These are phyloP conservation scores for Lonchura striata DNA, from an alignment of 2,113 vertebrate genomes.

Conservation along the genomic window DNA sequence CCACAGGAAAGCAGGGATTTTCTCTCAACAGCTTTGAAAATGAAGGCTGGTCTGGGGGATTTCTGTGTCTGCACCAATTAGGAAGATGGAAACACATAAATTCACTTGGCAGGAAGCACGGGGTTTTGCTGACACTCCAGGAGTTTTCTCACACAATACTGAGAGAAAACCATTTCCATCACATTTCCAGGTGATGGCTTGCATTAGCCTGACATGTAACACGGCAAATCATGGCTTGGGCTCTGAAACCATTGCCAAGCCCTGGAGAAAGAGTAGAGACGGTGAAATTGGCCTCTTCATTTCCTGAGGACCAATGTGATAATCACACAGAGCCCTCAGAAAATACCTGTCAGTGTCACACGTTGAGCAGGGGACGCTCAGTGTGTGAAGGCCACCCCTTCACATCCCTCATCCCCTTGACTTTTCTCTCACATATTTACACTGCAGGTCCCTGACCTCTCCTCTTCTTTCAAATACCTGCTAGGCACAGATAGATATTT, in stretches of 20 bases:
- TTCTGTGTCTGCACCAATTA: neutral
- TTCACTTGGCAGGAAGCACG: neutral
- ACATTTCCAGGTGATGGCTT: neutral
- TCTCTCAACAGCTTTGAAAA: neutral
- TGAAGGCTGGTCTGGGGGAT: neutral
- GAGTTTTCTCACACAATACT: neutral
- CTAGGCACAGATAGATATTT: neutral
- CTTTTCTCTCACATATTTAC: neutral
- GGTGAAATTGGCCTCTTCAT: neutral
- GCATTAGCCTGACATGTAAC: neutral
- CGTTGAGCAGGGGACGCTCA: rapidly evolving
- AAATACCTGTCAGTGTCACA: neutral
- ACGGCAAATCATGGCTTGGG: neutral
- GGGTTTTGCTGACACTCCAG: neutral
- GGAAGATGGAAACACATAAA: slow-evolving; percentile 13
- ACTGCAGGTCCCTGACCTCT: neutral
- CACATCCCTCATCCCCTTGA: neutral
- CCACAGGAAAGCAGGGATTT: neutral
- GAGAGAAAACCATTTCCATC: neutral
- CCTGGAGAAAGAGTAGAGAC: neutral
- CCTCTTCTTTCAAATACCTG: neutral
- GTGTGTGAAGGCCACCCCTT: neutral
- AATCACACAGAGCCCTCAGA: neutral
- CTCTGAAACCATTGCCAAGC: neutral
- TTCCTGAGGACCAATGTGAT: neutral